Conservation (phyloP, 1,140 invertebrate genomes). For the Penaeus chinensis region DNA sequence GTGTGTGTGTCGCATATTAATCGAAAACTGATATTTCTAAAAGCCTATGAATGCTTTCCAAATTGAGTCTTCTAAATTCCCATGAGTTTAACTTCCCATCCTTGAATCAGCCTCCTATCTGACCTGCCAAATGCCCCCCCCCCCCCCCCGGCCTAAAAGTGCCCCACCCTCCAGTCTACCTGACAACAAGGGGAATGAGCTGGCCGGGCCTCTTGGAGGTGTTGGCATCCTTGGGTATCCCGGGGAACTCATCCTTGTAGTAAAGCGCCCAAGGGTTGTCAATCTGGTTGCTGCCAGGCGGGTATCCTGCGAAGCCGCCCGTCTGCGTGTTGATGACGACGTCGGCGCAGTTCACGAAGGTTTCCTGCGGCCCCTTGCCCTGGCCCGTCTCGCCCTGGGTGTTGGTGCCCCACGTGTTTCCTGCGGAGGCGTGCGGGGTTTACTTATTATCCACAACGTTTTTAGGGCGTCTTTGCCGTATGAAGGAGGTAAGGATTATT, state of each 20-base stretch:
- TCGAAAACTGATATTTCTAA: no score
- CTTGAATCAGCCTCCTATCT: no score
- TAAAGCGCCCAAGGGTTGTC: constrained; percentile 82
- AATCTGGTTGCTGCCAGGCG: constrained; percentile 54
- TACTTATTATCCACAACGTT: not conserved
- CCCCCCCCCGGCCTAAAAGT: no score
- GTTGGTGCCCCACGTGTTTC: constrained; percentile 89
- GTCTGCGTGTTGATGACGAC: constrained; percentile 73
- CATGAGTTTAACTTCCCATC: no score
- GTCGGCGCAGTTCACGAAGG: constrained; percentile 89
- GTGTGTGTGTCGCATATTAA: not conserved
- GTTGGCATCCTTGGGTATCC: constrained; percentile 26
- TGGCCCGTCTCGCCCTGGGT: constrained; percentile 84
- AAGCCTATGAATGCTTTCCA: no score
- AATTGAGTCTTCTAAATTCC: no score
- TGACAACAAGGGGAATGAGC: no score
- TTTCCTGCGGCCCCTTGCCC: constrained; percentile 87
- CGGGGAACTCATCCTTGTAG: constrained; percentile 72
- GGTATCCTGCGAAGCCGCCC: not conserved
- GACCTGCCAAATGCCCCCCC: no score
- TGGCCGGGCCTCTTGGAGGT: no score
- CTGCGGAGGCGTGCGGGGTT: constrained; percentile 66
- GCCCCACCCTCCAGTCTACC: no score
- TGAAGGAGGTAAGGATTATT: no score
- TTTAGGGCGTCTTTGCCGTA: no score